Evolutionary conservation across 2,113 vertebrate species (phyloP).

Genomic region (Antigone vipio): DNA sequence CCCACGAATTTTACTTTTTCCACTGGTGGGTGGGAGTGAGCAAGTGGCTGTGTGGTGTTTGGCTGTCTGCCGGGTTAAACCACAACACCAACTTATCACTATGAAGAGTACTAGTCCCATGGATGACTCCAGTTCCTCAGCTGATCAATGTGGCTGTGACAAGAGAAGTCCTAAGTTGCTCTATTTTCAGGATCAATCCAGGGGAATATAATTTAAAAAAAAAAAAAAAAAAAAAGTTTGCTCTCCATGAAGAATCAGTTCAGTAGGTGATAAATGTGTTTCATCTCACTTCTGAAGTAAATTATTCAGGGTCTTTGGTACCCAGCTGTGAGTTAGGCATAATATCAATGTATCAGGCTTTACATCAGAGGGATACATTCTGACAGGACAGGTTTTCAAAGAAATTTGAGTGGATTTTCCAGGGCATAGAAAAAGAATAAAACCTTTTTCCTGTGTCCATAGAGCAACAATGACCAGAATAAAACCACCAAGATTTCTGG

Average conservation of each 20-base stretch:
- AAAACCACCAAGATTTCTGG: not conserved
- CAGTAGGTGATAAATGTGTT: not conserved
- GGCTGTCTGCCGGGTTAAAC: too few species aligned
- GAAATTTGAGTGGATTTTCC: not conserved
- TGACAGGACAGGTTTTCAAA: not conserved
- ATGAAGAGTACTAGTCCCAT: not conserved
- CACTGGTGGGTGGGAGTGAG: too few species aligned
- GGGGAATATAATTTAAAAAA: not conserved
- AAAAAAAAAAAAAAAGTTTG: not conserved
- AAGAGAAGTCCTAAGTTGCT: not conserved
- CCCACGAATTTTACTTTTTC: too few species aligned
- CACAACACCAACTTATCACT: not conserved
- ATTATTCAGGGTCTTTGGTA: not conserved
- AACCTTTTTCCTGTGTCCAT: not conserved
- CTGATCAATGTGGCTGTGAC: not conserved
- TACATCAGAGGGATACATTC: not conserved
- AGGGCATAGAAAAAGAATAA: not conserved
- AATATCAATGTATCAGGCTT: not conserved
- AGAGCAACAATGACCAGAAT: not conserved
- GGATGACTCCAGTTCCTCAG: not conserved
- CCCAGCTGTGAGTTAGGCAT: not conserved
- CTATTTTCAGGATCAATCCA: not conserved
- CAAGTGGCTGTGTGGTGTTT: too few species aligned
- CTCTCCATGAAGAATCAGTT: not conserved
- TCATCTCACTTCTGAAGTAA: not conserved